A percentile compares a stretch with the other conserved stretches of the same genome.
Evolutionary conservation across 2,888 invertebrate genomes (phyloP).

Genomic region (Drosophila mettleri): DNA sequence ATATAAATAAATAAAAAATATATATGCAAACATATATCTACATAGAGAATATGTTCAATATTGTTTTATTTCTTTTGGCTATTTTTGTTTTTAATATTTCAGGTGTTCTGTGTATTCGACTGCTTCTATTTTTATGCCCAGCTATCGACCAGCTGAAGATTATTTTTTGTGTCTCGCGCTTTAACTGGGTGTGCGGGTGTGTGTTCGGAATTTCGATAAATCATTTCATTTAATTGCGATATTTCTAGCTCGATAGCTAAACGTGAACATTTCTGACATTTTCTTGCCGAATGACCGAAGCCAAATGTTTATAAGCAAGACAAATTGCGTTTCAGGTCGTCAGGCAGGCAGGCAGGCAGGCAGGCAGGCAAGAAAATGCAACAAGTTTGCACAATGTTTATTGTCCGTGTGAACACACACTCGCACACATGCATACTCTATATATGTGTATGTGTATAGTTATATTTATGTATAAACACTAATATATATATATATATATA

Average conservation of each 20-base stretch:
- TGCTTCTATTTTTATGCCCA: constrained; percentile 47
- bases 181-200: constrained; percentile 5
- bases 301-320: constrained; percentile 57
- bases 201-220: constrained; percentile 58
- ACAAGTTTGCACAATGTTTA: constrained; percentile 69
- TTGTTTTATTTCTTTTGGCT: background rate
- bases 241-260: constrained; percentile 56
- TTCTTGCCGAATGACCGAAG: constrained; percentile 33
- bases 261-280: constrained; percentile 56
- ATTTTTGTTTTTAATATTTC: constrained; percentile 46
- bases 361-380: constrained; percentile 59
- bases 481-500: too few relatives aligned
- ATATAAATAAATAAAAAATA: constrained; percentile 14
- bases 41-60: constrained; percentile 15
- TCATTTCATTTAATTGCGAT: constrained; percentile 74
- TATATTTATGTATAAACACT: constrained; percentile 15
- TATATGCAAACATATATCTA: constrained; percentile 6
- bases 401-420: constrained; percentile 31
- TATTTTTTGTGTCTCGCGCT: constrained; percentile 23
- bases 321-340: constrained; percentile 61
- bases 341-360: constrained; percentile 17
- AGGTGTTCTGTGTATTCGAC: constrained; percentile 54
- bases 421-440: background rate
- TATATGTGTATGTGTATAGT: constrained; percentile 8
- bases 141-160: constrained; percentile 36